phyloP scores from a whole-genome alignment of 2,888 invertebrate genomes.

The Philonicus albiceps region DNA sequence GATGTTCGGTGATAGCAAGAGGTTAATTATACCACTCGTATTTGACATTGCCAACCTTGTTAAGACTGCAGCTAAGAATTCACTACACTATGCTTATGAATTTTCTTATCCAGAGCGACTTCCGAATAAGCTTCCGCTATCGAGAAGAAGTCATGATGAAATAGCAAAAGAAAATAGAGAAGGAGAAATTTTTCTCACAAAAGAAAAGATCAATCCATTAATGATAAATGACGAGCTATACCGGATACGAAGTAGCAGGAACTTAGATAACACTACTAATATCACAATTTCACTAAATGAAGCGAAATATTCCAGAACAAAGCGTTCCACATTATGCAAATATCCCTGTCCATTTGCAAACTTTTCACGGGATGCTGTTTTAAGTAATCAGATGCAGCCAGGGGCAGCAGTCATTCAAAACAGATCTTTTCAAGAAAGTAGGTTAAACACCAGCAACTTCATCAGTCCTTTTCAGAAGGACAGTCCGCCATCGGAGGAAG shows the following conservation, averaged over 20 bases:
- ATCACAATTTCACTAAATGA: neutral
- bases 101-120: neutral
- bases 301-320: neutral
- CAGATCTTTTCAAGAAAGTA: conserved; percentile 44
- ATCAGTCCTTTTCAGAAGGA: neutral
- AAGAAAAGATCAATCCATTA: conserved; percentile 42
- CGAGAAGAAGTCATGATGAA: neutral
- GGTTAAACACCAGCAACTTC: conserved; percentile 47
- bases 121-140: neutral
- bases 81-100: conserved; percentile 16
- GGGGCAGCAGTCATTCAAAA: neutral
- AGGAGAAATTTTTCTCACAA: conserved; percentile 6
- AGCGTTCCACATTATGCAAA: conserved; percentile 32
- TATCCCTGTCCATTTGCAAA: neutral
- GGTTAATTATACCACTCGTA: conserved; percentile 71
- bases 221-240: conserved; percentile 44
- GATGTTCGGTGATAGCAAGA: conserved; percentile 68
- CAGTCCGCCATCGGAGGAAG: neutral
- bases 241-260: neutral
- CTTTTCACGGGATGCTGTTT: neutral
- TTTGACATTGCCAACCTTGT: conserved; percentile 73
- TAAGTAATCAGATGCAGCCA: neutral
- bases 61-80: conserved; percentile 63
- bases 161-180: neutral
- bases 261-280: neutral